These are phyloP conservation scores for Acrobasis consociella DNA, from an alignment of 2,888 invertebrate species.

Conservation along the genomic window DNA sequence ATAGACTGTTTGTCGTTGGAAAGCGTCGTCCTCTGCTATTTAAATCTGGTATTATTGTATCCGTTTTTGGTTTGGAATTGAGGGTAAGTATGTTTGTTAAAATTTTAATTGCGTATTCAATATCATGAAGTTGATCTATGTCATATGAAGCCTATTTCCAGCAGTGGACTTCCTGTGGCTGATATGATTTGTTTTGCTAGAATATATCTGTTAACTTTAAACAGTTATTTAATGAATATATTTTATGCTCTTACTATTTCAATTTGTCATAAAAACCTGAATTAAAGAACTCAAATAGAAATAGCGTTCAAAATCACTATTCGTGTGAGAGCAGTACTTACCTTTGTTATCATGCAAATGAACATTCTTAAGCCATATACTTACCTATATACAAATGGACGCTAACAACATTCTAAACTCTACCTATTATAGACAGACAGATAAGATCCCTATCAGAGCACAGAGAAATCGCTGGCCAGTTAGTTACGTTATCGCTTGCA, in stretches of 20 bases:
- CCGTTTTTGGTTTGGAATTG: constrained; percentile 42
- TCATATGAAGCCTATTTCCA: too few species aligned
- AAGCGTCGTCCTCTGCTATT: constrained; percentile 41
- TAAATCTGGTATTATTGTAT: constrained; percentile 39
- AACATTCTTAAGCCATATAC: background rate
- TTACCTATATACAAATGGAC: background rate
- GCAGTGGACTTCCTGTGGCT: too few species aligned
- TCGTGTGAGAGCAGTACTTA: background rate
- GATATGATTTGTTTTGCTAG: constrained; percentile 1
- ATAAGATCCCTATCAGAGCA: constrained; percentile 11
- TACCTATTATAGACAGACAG: constrained; percentile 16
- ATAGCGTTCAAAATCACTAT: background rate
- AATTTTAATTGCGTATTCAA: constrained; percentile 19
- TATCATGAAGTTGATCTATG: constrained; percentile 7
- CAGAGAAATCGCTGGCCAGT: constrained; percentile 16
- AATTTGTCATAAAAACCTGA: background rate
- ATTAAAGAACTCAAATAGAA: background rate
- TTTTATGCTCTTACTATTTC: background rate
- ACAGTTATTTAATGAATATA: background rate
- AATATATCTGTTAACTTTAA: background rate
- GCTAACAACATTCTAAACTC: constrained; percentile 19
- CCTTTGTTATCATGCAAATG: constrained; percentile 1
- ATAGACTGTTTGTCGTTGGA: constrained; percentile 36
- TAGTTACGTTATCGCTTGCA: constrained; percentile 40
- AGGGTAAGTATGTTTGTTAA: constrained; percentile 37